Conservation (phyloP, 1,140 invertebrate species). For the Macrocentrus cingulum region DNA sequence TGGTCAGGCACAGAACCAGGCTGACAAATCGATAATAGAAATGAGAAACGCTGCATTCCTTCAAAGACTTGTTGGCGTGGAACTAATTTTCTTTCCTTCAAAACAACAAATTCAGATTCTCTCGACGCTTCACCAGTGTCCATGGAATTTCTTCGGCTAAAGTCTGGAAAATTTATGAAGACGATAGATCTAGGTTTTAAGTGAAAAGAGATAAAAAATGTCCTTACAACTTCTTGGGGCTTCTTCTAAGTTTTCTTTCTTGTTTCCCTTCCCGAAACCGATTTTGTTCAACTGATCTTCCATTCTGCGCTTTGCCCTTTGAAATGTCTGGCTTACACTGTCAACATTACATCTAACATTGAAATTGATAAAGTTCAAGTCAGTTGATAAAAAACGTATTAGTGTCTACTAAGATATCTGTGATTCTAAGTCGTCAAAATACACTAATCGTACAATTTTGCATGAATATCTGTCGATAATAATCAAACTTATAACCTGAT, state of each 20-base stretch:
- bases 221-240: slow-evolving; percentile 72
- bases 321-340: slow-evolving; percentile 67
- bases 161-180: slow-evolving; percentile 68
- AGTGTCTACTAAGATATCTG: too few species aligned
- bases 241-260: slow-evolving; percentile 85
- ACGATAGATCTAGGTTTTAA: too few species aligned
- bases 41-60: slow-evolving; percentile 83
- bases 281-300: slow-evolving; percentile 83
- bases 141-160: slow-evolving; percentile 79
- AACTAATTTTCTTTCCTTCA: slow-evolving; percentile 82
- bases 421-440: too few species aligned
- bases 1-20: slow-evolving; percentile 95
- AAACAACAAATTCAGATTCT: slow-evolving; percentile 82
- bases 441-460: too few species aligned
- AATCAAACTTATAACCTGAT: too few species aligned
- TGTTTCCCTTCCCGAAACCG: slow-evolving; percentile 74
- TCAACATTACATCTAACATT: too few species aligned
- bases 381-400: too few species aligned
- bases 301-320: slow-evolving; percentile 79
- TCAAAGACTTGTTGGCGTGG: slow-evolving; percentile 71
- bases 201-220: slow-evolving; percentile 13
- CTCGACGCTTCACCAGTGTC: slow-evolving; percentile 76
- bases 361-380: too few species aligned
- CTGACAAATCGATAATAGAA: slow-evolving; percentile 90
- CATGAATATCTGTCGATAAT: too few species aligned